Evolutionary conservation across 2,113 vertebrate genomes (phyloP), one percentile per base, ranked within the genome.

Genomic region (Butorides virescens): DNA sequence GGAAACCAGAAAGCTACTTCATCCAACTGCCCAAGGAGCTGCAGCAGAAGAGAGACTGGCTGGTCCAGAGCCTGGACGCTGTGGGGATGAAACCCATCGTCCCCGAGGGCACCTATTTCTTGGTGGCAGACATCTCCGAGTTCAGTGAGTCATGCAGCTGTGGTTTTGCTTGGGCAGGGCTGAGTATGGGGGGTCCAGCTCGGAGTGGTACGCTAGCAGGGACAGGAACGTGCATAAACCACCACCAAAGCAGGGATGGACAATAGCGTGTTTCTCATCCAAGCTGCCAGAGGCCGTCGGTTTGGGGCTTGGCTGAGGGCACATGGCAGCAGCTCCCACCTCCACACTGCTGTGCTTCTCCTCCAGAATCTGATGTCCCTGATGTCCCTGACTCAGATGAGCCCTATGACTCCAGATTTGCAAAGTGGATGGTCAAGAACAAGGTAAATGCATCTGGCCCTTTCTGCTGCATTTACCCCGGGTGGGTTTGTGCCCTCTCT

Each of bases 381-480:
- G 88, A 90, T 93, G 97, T 89, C 63, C 97, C 92, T 2, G 92
- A 97, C 34, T 89, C 97, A 0, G 96, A 91, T 2, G 96, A 98
- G 91, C 96, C 98, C 29, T 98, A 97, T 0, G 99, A 99, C 97
- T 98, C 97, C 56, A 97, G 97, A 95, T 99, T 99, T 93, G 96
- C 98, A 16, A 99, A 99, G 96, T 99, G 99, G 99, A 98, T 99
- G 89, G 98, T 98, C 46, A 99, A 98, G 97, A 98, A 98, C 88
- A 99, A 99, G 98, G 99, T 99, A 96, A 95, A 81, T 4, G 11
- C 5, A 6, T 55, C 56, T 46, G 61, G 30, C 9, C 2, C 53
- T 11, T 46, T 39, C 11, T 8, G 2, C 50, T 7, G 5, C 2
- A 2, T 29, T 49, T 44, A 11, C 58, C 50, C 9, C 2, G 9